Percentiles rank a stretch among this genome's conserved stretches.
These are phyloP conservation scores for Corapipo altera DNA, from an alignment of 2,113 vertebrate species.

Conservation along the genomic window DNA sequence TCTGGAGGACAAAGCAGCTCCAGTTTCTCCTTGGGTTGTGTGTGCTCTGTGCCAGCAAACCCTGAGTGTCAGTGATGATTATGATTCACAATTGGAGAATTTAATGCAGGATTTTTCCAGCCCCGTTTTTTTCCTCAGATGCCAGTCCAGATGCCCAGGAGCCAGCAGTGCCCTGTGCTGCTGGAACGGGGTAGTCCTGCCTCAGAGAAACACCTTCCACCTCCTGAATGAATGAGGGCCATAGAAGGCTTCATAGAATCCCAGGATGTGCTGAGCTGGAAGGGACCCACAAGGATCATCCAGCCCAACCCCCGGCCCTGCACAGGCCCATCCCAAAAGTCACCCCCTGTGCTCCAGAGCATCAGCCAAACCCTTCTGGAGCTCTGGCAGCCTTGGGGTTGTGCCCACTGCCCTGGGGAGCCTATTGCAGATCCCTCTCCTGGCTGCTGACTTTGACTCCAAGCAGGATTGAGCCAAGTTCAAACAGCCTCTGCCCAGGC, in stretches of 20 bases:
- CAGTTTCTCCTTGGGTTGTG: background rate
- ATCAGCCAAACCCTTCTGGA: background rate
- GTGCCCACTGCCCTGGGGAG: background rate
- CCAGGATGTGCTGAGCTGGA: background rate
- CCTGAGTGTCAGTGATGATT: accelerated
- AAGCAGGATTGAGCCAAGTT: accelerated
- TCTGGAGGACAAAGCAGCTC: background rate
- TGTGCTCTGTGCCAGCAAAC: background rate
- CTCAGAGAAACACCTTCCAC: background rate
- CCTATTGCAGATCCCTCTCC: background rate
- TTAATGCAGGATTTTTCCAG: background rate
- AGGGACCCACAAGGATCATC: background rate
- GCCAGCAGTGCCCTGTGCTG: background rate
- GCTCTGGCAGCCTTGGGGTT: background rate
- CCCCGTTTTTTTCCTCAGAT: accelerated
- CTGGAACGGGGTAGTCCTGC: background rate
- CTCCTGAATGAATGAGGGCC: background rate
- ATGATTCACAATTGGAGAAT: background rate
- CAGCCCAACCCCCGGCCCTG: background rate
- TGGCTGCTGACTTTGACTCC: background rate
- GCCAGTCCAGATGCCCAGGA: background rate
- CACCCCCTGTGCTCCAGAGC: background rate
- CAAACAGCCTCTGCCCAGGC: background rate
- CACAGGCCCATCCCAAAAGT: background rate
- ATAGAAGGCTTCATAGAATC: background rate